A percentile compares a stretch with the other conserved stretches of the same genome.
Conservation (phyloP, 2,888 invertebrate genomes). For the Oithona nana region DNA sequence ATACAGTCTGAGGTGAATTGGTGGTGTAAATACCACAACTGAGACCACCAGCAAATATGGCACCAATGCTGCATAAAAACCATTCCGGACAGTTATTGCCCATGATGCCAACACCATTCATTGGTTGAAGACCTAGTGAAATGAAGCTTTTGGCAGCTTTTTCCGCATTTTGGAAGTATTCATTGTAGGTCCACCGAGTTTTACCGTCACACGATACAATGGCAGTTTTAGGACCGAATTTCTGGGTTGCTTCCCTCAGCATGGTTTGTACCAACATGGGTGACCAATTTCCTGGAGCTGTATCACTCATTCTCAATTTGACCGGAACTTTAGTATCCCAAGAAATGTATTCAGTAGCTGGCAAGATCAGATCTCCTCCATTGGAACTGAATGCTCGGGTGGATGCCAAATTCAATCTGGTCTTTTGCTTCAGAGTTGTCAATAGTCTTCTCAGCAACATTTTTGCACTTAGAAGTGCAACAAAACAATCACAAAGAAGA, state of each 20-base stretch:
- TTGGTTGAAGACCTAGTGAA: conserved; percentile 55
- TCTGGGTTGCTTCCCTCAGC: background rate
- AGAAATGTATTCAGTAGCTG: background rate
- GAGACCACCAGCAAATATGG: conserved; percentile 60
- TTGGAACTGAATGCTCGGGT: background rate
- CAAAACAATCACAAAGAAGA: no score
- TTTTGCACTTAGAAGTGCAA: no score
- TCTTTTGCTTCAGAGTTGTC: no score
- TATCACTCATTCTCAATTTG: background rate
- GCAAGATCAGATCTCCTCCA: background rate
- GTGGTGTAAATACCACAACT: conserved; percentile 17
- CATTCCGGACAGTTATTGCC: conserved; percentile 80
- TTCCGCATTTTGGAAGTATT: conserved; percentile 54
- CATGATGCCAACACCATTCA: conserved; percentile 63
- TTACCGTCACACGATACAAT: conserved; percentile 39
- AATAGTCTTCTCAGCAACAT: no score
- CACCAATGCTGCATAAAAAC: conserved; percentile 63
- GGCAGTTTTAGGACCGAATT: conserved; percentile 32
- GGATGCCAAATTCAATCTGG: no score
- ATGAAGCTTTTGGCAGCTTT: conserved; percentile 64
- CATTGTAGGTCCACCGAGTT: conserved; percentile 32
- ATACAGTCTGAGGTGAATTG: background rate
- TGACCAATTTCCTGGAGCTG: background rate
- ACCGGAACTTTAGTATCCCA: background rate
- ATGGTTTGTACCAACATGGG: background rate